Conservation (phyloP, 2,113 vertebrate genomes). For the Phyllostomus hastatus region DNA sequence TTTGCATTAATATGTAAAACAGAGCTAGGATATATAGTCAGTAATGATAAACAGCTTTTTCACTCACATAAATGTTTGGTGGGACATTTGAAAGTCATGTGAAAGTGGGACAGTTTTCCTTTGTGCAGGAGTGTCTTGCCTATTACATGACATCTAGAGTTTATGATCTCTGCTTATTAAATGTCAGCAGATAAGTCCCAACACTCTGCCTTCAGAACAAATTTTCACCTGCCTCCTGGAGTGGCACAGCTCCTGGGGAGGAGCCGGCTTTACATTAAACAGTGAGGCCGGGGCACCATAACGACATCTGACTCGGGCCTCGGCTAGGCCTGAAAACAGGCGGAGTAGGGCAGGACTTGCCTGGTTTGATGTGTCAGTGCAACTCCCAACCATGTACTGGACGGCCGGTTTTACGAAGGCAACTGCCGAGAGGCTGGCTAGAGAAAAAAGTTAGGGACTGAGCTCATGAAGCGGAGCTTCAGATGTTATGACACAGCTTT, state of each 20-base stretch:
- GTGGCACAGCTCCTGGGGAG: neutral
- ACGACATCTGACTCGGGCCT: neutral
- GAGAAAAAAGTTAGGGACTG: neutral
- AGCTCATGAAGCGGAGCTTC: neutral
- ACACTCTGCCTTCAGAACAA: neutral
- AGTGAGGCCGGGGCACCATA: neutral
- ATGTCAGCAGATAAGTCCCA: neutral
- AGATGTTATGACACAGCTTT: neutral
- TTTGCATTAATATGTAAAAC: slow-evolving; percentile 1
- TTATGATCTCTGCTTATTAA: neutral
- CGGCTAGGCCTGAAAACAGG: neutral
- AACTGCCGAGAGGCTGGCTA: neutral
- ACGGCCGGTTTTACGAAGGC: neutral
- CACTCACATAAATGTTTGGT: neutral
- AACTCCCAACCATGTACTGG: neutral
- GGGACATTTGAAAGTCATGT: neutral
- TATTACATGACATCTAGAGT: neutral
- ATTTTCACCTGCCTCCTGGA: neutral
- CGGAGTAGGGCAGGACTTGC: neutral
- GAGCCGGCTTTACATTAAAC: neutral
- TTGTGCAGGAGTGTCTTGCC: neutral
- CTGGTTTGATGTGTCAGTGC: neutral
- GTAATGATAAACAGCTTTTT: neutral
- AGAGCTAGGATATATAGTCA: neutral
- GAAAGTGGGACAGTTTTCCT: neutral